A percentile compares a stretch with the other conserved stretches of the same genome.
These are phyloP conservation scores for Lordiphosa clarofinis DNA, from an alignment of 1,140 invertebrate genomes.

Conservation along the genomic window DNA sequence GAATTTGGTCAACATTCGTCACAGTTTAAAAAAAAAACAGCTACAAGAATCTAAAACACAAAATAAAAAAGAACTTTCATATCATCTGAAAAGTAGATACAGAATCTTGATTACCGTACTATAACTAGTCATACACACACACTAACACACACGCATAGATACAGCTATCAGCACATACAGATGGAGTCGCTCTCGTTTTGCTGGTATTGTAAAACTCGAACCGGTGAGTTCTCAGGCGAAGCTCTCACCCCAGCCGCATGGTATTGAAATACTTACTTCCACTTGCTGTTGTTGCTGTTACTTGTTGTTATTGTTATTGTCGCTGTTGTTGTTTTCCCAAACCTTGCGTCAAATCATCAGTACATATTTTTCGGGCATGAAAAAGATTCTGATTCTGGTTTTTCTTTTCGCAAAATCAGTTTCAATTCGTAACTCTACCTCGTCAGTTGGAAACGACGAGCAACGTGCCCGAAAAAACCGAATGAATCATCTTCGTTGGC, in stretches of 20 bases:
- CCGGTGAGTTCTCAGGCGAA: slow-evolving; percentile 15
- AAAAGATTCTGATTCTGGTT: slow-evolving; percentile 50
- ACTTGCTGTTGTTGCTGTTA: background rate
- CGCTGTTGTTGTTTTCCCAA: slow-evolving; percentile 24
- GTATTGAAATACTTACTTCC: slow-evolving; percentile 16
- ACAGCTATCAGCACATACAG: background rate
- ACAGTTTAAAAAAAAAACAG: background rate
- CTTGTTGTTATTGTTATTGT: slow-evolving; percentile 8
- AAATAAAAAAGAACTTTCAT: background rate
- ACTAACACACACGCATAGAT: background rate
- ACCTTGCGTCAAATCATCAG: slow-evolving; percentile 1
- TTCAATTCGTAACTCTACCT: slow-evolving; percentile 52
- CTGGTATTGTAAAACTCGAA: slow-evolving; percentile 13
- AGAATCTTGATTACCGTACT: slow-evolving; percentile 5
- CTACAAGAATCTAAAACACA: background rate
- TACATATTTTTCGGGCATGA: slow-evolving; percentile 18
- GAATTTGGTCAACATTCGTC: too few relatives aligned
- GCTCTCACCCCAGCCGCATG: slow-evolving; percentile 7
- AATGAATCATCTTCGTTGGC: slow-evolving; percentile 52
- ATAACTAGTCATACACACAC: background rate
- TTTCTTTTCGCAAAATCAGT: slow-evolving; percentile 58
- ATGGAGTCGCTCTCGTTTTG: slow-evolving; percentile 1
- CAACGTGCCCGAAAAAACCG: slow-evolving; percentile 17
- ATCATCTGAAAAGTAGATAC: background rate
- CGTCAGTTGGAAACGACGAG: slow-evolving; percentile 42